Conservation (phyloP, 2,888 invertebrate species). For the Drosophila siamana region DNA sequence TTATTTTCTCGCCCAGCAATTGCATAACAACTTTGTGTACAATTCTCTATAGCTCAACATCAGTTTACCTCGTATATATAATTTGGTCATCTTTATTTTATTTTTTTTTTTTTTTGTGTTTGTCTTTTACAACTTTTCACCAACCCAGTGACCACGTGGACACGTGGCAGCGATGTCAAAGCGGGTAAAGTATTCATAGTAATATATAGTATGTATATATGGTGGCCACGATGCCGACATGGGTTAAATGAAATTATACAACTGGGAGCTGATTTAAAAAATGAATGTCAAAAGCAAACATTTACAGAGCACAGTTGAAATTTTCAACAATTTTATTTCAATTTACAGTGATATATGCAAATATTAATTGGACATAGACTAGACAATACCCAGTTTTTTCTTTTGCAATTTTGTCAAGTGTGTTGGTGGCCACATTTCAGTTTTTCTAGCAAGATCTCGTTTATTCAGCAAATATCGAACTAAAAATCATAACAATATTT, state of each 20-base stretch:
- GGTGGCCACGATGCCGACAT: slow-evolving; percentile 2
- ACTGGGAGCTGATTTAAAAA: slow-evolving; percentile 43
- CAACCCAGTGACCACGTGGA: slow-evolving; percentile 63
- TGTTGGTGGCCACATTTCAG: no score
- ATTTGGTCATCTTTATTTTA: slow-evolving; percentile 27
- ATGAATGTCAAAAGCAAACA: slow-evolving; percentile 29
- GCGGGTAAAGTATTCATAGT: slow-evolving; percentile 65
- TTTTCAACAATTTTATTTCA: slow-evolving; percentile 49
- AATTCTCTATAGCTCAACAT: slow-evolving; percentile 15
- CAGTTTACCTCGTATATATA: slow-evolving; percentile 24
- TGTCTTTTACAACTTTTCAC: slow-evolving; percentile 48
- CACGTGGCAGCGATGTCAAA: slow-evolving; percentile 39
- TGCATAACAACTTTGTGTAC: slow-evolving; percentile 9
- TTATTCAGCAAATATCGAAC: no score
- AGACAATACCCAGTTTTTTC: slow-evolving; percentile 1
- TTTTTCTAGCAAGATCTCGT: no score
- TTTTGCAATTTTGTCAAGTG: no score
- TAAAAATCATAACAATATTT: no score
- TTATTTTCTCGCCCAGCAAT: not conserved
- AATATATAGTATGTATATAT: slow-evolving; percentile 26
- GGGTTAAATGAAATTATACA: slow-evolving; percentile 52
- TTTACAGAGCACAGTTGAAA: slow-evolving; percentile 36
- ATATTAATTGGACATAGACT: not conserved
- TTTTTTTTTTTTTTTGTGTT: not conserved
- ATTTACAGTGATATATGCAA: slow-evolving; percentile 19